Base-by-base conservation (phyloP, 2,113 vertebrate species). In the Ailurus styani region DNA sequence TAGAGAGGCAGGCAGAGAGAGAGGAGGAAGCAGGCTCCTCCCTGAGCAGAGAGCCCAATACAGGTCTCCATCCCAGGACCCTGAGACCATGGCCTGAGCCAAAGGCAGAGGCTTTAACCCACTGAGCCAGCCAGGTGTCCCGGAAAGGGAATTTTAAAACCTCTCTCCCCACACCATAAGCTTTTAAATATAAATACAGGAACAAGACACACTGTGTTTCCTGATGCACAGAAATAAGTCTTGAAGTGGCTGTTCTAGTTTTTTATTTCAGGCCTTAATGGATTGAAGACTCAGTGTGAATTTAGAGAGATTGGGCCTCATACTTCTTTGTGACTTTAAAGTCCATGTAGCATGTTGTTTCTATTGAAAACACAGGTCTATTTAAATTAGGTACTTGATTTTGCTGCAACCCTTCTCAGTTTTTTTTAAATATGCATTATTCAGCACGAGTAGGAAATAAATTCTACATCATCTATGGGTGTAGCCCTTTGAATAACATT, bases 371-470 rank as follows among this genome's bases (percentile, higher is more conserved):
- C 34, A 42, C 85, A 25, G 7, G n/a, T 77, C 70, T 97, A 42
- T 95, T 90, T 81, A 75, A 86, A 50, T 79, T 57, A 95, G 25
- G 54, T 82, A 18, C 42, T 96, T 95, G 52, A 85, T 96, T 96
- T 96, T 29, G 27, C 37, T 96, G 89, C 23, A 82, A 72, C 87
- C 0, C 62, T 96, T 81, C 13, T 57, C 40, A 42, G n/a, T 45
- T 3, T 40, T 93, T 47, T 88, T n/a, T 0, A 34, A 60, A 68
- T 72, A 64, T 79, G 54, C 52, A 96, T 94, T 95, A 94, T 78
- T 97, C 87, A 75, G 47, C 62, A 75, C 54, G 60, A 81, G 37
- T 78, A 84, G 82, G 77, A 95, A 87, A 83, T 95, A 92, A 83
- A 90, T 62, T 96, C 66, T 75, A 17, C 25, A 96, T 93, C 45